These are phyloP conservation scores for Crotalus horridus DNA, from an alignment of 2,113 vertebrate genomes.

Conservation along the genomic window DNA sequence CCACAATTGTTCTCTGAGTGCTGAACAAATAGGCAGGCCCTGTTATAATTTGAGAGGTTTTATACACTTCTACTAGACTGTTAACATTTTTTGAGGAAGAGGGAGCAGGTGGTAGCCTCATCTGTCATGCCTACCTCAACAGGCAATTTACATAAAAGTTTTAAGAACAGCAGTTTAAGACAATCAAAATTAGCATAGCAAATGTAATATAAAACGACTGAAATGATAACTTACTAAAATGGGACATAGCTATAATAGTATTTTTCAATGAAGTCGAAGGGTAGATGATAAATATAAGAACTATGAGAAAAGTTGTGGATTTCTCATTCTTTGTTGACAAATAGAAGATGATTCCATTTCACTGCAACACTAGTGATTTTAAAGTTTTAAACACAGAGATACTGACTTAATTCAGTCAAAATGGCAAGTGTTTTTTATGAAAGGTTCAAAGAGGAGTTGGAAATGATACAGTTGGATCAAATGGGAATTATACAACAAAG, in stretches of 20 bases:
- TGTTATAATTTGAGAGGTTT: conserved; percentile 32
- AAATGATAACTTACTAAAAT: not conserved
- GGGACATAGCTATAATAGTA: not conserved
- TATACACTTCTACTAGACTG: conserved; percentile 46
- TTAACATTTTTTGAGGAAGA: conserved; percentile 50
- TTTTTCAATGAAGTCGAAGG: not conserved
- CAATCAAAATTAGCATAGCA: conserved; percentile 22
- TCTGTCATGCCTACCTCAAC: conserved; percentile 49
- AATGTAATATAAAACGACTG: conserved; percentile 6
- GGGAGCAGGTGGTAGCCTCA: conserved; percentile 47
- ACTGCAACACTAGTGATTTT: not conserved
- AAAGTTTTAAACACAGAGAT: not conserved
- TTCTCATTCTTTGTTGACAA: not conserved
- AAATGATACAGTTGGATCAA: not conserved
- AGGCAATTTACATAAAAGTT: conserved; percentile 25
- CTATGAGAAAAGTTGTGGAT: not conserved
- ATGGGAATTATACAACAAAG: not conserved
- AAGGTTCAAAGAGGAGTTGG: not conserved
- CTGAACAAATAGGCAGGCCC: conserved; percentile 40
- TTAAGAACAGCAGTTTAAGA: conserved; percentile 14
- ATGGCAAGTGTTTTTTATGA: not conserved
- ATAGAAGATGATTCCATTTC: not conserved
- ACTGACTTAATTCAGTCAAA: not conserved
- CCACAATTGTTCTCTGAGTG: conserved; percentile 19
- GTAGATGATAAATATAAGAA: not conserved